Evolutionary conservation across 2,888 invertebrate genomes (phyloP), one percentile per base, ranked within the genome.

Genomic region (Phyto melanocephala): DNA sequence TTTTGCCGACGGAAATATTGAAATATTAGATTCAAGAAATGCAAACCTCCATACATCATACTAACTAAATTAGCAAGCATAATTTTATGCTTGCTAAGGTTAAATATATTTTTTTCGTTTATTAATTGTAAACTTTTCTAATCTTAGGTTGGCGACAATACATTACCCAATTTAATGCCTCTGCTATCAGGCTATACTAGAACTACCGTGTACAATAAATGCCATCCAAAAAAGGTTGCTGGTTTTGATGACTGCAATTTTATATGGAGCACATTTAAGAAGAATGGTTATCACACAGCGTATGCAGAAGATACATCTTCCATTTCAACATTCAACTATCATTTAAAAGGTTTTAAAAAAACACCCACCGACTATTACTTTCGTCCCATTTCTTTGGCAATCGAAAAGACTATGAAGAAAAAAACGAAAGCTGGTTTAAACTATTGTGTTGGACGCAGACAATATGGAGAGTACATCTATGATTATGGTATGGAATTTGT

Each of bases 141-240:
- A 4, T 80, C 84, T 22, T 86, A 96, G 93, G 93, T 96, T 84
- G 96, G 94, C 0, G 97, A 97, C 86, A 97, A 98, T 86, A 97
- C 97, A 0, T 96, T 95, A 88, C 97, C 98, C 0, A 98, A 98
- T 91, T 90, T 98, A 72, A 95, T 97, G 93, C 96, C 97, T 0
- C 92, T 96, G 52, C 91, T 96, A 3, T 94, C 95, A 0, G 98
- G 97, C 0, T 92, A 93, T 79, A 93, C 91, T 77, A 86, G 87
- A n/a, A 80, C 88, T 0, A 86, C 92, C 10, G 90, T 93, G 3
- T 91, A 92, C 50, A 85, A 89, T 0, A 88, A 92, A 42, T 93
- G 93, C 80, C 89, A 92, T n/a, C 93, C 93, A 2, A 89, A 87
- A 8, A 89, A 86, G 0, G 87, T 90, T 67, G 93, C 93, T 88